These are phyloP conservation scores for Troides aeacus DNA, from an alignment of 2,888 invertebrate species.

Conservation along the genomic window DNA sequence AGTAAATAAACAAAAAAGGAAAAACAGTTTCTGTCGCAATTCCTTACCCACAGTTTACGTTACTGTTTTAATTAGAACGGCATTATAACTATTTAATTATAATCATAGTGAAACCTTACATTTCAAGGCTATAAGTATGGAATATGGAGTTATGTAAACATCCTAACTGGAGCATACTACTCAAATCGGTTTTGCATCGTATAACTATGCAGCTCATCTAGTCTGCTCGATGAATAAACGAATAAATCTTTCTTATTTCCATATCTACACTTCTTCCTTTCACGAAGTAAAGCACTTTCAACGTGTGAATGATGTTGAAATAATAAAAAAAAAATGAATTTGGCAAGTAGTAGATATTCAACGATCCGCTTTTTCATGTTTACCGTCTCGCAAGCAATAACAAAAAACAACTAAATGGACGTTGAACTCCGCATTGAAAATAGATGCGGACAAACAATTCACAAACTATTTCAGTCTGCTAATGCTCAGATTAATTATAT, in stretches of 20 bases:
- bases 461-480: constrained; percentile 19
- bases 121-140: too few relatives aligned
- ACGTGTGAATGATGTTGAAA: neutral
- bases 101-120: too few relatives aligned
- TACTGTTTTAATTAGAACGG: too few relatives aligned
- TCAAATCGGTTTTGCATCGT: too few relatives aligned
- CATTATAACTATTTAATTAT: too few relatives aligned
- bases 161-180: too few relatives aligned
- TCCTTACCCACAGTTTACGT: too few relatives aligned
- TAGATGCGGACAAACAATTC: constrained; percentile 25
- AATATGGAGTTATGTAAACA: too few relatives aligned
- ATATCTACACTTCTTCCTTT: neutral
- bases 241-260: neutral
- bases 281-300: neutral
- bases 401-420: constrained; percentile 17
- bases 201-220: too few relatives aligned
- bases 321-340: neutral
- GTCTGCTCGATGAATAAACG: too few relatives aligned
- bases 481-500: constrained; percentile 23
- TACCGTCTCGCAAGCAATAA: constrained; percentile 17
- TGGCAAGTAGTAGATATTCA: constrained; percentile 19
- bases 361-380: constrained; percentile 17
- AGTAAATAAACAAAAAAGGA: too few relatives aligned
- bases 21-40: too few relatives aligned
- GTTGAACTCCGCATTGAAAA: constrained; percentile 21